Base-by-base conservation (phyloP, 2,113 vertebrate species). In the Odocoileus hemionus region DNA sequence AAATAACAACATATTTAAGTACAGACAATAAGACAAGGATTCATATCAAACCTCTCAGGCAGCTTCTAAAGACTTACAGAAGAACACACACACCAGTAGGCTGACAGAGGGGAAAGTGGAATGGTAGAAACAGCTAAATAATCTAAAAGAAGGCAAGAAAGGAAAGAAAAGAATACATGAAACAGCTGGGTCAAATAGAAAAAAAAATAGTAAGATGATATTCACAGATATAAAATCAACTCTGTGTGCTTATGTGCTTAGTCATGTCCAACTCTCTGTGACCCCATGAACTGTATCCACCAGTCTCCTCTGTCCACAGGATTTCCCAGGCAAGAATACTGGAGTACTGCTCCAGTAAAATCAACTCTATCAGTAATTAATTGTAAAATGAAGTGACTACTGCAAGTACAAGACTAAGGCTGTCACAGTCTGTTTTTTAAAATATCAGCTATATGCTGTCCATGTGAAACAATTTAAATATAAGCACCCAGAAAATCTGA, bases 21-120 rank as follows among this genome's bases (percentile, higher is more conserved):
- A 16, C 26, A 52, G 2, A 4, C 8, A 28, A 0, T n/a, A 43
- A 28, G 30, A 54, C 12, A 17, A 19, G 50, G 43, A 9, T 10
- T 5, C 8, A 1, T 9, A 45, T 13, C 28, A 16, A 52, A 21
- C 54, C 47, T 11, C 45, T 11, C 12, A 0, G 9, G 61, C 16
- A 45, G 85, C 36, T 30, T n/a, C 43, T 16, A 2, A 26, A 14
- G 6, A 39, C 43, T 2, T 33, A 28, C 0, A 8, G n/a, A 17
- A 82, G 74, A 70, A 33, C 3, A 19, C 16, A 58, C 6, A 45
- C 7, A 7, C 28, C 55, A 10, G 7, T 0, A 84, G 54, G 28
- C 74, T 76, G 17, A 76, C 3, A 33, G 61, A 55, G 19, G 55
- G 33, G 55, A 47, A 61, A 39, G 23, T 0, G 17, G 57, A 50